These are phyloP conservation scores for Himalopsyche kuldschensis DNA, from an alignment of 2,888 invertebrate species.

Conservation along the genomic window DNA sequence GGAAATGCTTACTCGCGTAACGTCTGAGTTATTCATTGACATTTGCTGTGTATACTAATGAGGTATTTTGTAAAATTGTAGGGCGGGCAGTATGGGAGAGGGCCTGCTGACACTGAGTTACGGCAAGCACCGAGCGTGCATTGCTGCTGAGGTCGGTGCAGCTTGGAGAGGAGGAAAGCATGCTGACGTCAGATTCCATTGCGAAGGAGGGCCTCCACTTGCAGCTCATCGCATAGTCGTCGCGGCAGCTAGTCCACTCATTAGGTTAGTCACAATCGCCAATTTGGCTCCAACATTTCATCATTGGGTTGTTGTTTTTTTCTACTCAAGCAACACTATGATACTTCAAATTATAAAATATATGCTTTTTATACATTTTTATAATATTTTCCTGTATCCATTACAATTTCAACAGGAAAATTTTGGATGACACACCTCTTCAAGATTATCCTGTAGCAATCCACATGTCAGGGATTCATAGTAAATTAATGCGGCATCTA, in stretches of 20 bases:
- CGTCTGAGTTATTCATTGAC: not conserved
- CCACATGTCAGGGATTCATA: conserved; percentile 81
- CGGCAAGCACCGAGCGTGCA: conserved; percentile 91
- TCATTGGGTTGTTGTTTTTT: conserved; percentile 2
- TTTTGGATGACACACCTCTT: conserved; percentile 72
- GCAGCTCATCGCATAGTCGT: conserved; percentile 84
- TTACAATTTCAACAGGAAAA: conserved; percentile 56
- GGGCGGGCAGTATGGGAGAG: conserved; percentile 66
- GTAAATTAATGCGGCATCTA: conserved; percentile 77
- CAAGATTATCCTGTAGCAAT: conserved; percentile 75
- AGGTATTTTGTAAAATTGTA: conserved; percentile 43
- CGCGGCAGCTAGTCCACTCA: conserved; percentile 84
- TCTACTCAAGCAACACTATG: not conserved
- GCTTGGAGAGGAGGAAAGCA: conserved; percentile 86
- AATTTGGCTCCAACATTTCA: too few species aligned
- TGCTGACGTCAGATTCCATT: conserved; percentile 83
- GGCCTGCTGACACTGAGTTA: conserved; percentile 88
- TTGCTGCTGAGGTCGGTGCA: conserved; percentile 86
- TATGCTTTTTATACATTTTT: not conserved
- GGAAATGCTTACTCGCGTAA: too few species aligned
- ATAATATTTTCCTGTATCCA: conserved; percentile 19
- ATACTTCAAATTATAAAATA: not conserved
- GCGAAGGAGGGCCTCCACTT: conserved; percentile 80
- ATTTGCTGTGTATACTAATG: conserved; percentile 34
- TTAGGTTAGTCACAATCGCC: conserved; percentile 57